Evolutionary conservation across 2,113 vertebrate genomes (phyloP), one percentile per base, ranked within the genome.

Genomic region (Microcebus jonahi): DNA sequence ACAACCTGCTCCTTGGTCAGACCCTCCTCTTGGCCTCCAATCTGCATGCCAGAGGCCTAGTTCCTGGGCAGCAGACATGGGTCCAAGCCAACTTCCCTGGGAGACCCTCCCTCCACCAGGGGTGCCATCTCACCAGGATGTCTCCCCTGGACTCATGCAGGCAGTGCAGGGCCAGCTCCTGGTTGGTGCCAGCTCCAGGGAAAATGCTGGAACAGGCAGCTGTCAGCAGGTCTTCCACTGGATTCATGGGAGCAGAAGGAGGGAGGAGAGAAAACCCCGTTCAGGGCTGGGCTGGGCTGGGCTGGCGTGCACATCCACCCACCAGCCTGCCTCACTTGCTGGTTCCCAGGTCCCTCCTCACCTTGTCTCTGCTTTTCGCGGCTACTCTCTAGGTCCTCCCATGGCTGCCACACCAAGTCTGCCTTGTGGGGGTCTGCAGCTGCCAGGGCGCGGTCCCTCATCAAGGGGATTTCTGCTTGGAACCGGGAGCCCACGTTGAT

Each of bases 401-500:
- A 98, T 0, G 99, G 99, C 90, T 98, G 98, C 99, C 99, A 99
- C 92, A 99, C 99, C 96, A 99, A 98, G 36, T 99, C 99, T 0
- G 99, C 99, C 93, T 99, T 99, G 96, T 99, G 99, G 50, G 98
- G 98, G 97, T 99, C 99, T 90, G 90, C 97, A 81, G 98, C 98
- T 14, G 99, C 99, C 82, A 98, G 98, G 5, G 98, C 97, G 17
- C 98, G 98, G 95, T 99, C 99, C 97, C 98, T 98, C 80, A 99
- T 98, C 42, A 98, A 98, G 4, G 99, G 99, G 82, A 99, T 99
- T 98, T 99, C 99, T 0, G 99, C 99, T 98, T 99, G 99, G 98
- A 99, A 99, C 55, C 99, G 99, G 63, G 98, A 98, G 73, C 99
- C 99, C 53, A 99, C 99, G 20, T 99, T 99, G 98, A 99, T 99